Evolutionary conservation across 2,113 vertebrate genomes (phyloP), one percentile per base, ranked within the genome.

Genomic region (Suricata suricatta): DNA sequence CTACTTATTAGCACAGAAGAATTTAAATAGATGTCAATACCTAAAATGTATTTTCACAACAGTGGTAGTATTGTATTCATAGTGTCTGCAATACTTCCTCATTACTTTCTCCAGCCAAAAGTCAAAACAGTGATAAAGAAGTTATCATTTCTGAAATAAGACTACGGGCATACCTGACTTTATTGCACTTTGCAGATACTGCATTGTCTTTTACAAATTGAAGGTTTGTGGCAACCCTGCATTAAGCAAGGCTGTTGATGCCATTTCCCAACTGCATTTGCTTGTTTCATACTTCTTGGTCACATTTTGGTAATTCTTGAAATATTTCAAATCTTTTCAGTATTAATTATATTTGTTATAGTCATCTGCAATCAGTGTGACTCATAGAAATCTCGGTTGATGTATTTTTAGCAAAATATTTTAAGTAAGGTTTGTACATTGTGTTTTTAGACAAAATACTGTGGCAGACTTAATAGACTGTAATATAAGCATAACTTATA

Each of bases 101-200:
- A 7, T 72, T 68, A 86, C 33, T 86, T 93, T 71, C 2, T 86
- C 23, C 23, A 82, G 31, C 31, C 64, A 89, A 0, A 19, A 50
- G 13, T 95, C 44, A 89, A 23, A 94, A 35, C 57, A 84, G 77
- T n/a, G 68, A 72, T 83, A n/a, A 95, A 31, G 71, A 83, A 27
- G 41, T 76, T 91, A n/a, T 74, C 21, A 35, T 93, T 72, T 94
- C 21, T 80, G 29, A 89, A 92, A 93, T 93, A 29, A n/a, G 57
- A 64, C 23, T 86, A 35, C 25, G 31, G 27, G 14, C 7, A 69
- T 69, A 9, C 33, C 33, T 69, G 16, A 3, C 41, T 76, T 76
- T 47, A 76, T 47, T 76, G 74, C 41, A 44, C 41, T 76, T 29
- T 31, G 41, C 29, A 76, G 7, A 47, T 76, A 31, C 27, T 76